These are phyloP conservation scores for Lepetodrilus schrolli DNA, from an alignment of 2,888 invertebrate genomes.

Conservation along the genomic window DNA sequence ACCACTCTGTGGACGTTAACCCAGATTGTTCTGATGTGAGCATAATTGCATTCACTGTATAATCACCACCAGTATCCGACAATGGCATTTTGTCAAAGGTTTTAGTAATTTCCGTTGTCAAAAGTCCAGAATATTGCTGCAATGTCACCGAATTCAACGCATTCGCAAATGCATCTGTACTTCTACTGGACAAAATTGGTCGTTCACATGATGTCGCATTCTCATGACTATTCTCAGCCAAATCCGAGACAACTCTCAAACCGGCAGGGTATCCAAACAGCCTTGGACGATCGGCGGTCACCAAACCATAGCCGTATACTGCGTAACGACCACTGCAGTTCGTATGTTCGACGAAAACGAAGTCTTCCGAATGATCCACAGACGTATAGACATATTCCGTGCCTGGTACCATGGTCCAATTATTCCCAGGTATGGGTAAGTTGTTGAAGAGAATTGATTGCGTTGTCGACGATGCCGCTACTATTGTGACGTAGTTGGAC, in stretches of 20 bases:
- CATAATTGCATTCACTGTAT: too few species aligned
- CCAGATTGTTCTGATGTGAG: too few species aligned
- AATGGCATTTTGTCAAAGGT: too few species aligned
- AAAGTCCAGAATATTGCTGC: too few species aligned
- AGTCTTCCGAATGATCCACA: not conserved
- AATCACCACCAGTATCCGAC: too few species aligned
- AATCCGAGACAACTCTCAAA: too few species aligned
- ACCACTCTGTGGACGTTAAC: too few species aligned
- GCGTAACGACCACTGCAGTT: not conserved
- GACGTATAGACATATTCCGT: not conserved
- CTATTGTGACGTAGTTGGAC: not conserved
- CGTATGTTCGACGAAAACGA: not conserved
- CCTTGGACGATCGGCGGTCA: not conserved
- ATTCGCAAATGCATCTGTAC: too few species aligned
- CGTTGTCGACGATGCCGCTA: not conserved
- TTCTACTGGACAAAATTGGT: too few species aligned
- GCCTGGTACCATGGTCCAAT: not conserved
- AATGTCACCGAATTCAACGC: too few species aligned
- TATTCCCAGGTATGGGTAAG: not conserved
- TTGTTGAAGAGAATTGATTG: not conserved
- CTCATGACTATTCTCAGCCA: too few species aligned
- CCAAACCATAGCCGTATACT: not conserved
- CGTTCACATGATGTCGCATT: not conserved
- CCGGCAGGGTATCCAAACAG: not conserved
- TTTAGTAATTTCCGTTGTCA: too few species aligned